Base-by-base conservation (phyloP, 2,113 vertebrate genomes). In the Phalacrocorax carbo region DNA sequence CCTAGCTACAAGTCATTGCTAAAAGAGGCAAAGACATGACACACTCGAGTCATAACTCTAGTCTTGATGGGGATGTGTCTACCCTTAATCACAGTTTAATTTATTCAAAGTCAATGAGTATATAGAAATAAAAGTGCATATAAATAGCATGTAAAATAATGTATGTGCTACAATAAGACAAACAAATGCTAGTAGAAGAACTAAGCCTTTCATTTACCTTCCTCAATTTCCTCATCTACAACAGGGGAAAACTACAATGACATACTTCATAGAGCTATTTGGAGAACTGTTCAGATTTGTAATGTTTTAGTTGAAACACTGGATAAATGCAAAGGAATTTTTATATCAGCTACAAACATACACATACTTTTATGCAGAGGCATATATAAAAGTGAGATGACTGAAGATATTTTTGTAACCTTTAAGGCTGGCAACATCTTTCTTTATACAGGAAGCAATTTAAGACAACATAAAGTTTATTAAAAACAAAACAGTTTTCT, bases 401-500 rank as follows among this genome's bases (percentile, higher is more conserved):
- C 29, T 66, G 52, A 83, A 84, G 71, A 54, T 68, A 71, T 64
- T 86, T 81, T 84, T 81, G 55, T 52, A 94, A 82, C 49, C 65
- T 92, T 36, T 68, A 75, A 90, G 48, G 27, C 19, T 90, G 64
- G 60, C 68, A 82, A 66, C 38, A 40, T 75, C 57, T 88, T 78
- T 73, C 38, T 73, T 80, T 52, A 81, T 54, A 84, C 36, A 84
- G 90, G 86, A 97, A 95, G 73, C 34, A 57, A 93, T 94, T 85
- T 95, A 89, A 82, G 87, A 83, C 55, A 94, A 87, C 88, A 92
- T 82, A 66, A 89, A 88, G 42, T 95, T 90, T 96, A 95, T 95
- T 91, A 84, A 95, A 97, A 96, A 87, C 93, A 87, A 96, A 95
- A 75, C 36, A 62, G 64, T 73, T 87, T 95, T 94, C 61, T 95